phyloP scores from a whole-genome alignment of 2,797 vertebrate species.

The Borostomias antarcticus region DNA sequence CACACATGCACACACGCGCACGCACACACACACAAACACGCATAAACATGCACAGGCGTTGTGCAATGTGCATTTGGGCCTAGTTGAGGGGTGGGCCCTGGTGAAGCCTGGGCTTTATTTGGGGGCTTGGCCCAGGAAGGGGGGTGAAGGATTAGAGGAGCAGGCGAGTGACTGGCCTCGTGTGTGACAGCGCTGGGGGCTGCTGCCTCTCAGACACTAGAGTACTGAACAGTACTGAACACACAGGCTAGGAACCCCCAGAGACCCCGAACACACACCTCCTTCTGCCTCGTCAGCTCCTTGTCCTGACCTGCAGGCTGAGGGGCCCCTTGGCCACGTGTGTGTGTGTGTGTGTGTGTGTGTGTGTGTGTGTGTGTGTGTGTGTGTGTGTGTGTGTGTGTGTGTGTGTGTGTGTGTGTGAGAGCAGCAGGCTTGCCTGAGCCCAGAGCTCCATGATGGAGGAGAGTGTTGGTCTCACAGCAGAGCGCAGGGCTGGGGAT shows the following conservation, averaged over 20 bases:
- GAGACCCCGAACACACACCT: conserved; percentile 11
- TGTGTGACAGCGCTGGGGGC: not conserved
- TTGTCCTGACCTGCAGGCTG: conserved; percentile 30
- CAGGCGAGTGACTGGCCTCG: too few relatives aligned
- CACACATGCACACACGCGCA: not conserved
- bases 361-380: conserved; percentile 18
- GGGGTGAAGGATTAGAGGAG: not conserved
- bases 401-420: conserved; percentile 15
- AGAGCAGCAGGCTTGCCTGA: not conserved
- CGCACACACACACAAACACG: not conserved
- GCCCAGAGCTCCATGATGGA: not conserved
- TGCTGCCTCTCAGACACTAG: not conserved
- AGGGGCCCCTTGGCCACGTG: conserved; percentile 21
- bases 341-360: conserved; percentile 9
- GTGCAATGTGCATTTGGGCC: not conserved
- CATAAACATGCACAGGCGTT: too few relatives aligned
- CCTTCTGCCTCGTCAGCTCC: conserved; percentile 52
- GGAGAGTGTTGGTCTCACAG: conserved; percentile 23
- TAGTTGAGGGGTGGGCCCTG: not conserved
- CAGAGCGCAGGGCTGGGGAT: conserved; percentile 29
- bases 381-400: conserved; percentile 21
- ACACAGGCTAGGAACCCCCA: too few relatives aligned
- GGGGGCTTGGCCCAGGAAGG: not conserved
- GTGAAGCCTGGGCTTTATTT: not conserved
- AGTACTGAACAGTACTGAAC: not conserved